phyloP scores from a whole-genome alignment of 1,140 invertebrate species.

The Zaprionus ghesquierei region DNA sequence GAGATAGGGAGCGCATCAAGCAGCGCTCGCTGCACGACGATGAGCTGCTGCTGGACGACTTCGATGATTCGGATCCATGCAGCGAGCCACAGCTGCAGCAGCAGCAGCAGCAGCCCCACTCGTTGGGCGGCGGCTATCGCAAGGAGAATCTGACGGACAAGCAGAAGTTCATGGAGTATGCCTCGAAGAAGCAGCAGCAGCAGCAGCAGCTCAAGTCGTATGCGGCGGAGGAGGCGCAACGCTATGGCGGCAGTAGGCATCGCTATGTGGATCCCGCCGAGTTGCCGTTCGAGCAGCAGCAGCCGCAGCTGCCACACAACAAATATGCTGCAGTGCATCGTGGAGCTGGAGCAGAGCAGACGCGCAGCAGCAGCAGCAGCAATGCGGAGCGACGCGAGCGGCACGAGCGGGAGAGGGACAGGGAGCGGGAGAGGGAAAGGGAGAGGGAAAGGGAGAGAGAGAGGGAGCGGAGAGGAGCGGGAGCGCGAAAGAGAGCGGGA shows the following conservation, averaged over 20 bases:
- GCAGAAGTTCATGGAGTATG: conserved; percentile 77
- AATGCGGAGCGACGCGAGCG: conserved; percentile 23
- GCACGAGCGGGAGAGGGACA: conserved; percentile 29
- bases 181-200: conserved; percentile 67
- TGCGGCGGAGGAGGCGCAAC: conserved; percentile 60
- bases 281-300: conserved; percentile 65
- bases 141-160: conserved; percentile 80
- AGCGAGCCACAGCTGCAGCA: conserved; percentile 27
- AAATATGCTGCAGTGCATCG: conserved; percentile 72
- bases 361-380: conserved; percentile 26
- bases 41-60: conserved; percentile 51
- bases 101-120: conserved; percentile 17
- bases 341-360: neutral
- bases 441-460: conserved; percentile 28
- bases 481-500: conserved; percentile 46
- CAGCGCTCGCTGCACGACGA: conserved; percentile 50
- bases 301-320: conserved; percentile 41
- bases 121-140: conserved; percentile 42
- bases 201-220: conserved; percentile 46
- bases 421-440: conserved; percentile 28
- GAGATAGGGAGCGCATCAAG: conserved; percentile 35
- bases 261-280: conserved; percentile 74
- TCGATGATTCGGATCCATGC: conserved; percentile 63
- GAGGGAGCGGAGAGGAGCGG: conserved; percentile 25
- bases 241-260: conserved; percentile 67